A percentile compares a stretch with the other conserved stretches of the same genome.
phyloP scores from a whole-genome alignment of 2,113 vertebrate species.

The Ginglymostoma cirratum region DNA sequence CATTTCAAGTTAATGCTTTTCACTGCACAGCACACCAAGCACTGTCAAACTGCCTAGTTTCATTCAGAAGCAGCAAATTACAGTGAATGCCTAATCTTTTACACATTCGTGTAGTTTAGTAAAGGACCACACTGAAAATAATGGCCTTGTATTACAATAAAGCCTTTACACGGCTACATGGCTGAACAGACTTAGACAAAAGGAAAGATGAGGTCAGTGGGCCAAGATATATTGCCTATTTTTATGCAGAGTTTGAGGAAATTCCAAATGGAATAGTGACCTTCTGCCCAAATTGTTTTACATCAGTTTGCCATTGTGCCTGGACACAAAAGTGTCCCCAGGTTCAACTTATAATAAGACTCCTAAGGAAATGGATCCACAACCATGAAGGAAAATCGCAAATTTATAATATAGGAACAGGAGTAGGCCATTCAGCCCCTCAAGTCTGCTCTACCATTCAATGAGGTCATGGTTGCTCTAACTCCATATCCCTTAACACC shows the following conservation, averaged over 20 bases:
- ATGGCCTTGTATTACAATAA: neutral
- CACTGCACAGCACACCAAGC: neutral
- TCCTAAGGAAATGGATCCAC: neutral
- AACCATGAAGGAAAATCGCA: neutral
- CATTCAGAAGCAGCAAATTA: neutral
- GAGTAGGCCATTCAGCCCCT: no score
- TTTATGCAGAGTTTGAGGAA: neutral
- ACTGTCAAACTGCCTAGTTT: conserved; percentile 9
- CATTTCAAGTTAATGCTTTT: conserved; percentile 31
- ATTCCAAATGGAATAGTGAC: neutral
- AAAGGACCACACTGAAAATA: neutral
- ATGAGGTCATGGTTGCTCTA: no score
- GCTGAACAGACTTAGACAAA: neutral
- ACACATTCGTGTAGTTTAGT: neutral
- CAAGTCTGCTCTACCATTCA: no score
- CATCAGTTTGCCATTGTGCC: neutral
- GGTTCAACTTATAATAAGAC: neutral
- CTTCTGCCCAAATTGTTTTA: neutral
- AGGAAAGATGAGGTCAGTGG: neutral
- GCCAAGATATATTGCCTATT: neutral
- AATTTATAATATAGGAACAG: neutral
- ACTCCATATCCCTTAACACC: no score
- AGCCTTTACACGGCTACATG: neutral
- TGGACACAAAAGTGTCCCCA: neutral
- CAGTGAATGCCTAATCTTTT: neutral